Evolutionary conservation across 2,113 vertebrate genomes (phyloP).

Genomic region (Cranoglanis bouderius): DNA sequence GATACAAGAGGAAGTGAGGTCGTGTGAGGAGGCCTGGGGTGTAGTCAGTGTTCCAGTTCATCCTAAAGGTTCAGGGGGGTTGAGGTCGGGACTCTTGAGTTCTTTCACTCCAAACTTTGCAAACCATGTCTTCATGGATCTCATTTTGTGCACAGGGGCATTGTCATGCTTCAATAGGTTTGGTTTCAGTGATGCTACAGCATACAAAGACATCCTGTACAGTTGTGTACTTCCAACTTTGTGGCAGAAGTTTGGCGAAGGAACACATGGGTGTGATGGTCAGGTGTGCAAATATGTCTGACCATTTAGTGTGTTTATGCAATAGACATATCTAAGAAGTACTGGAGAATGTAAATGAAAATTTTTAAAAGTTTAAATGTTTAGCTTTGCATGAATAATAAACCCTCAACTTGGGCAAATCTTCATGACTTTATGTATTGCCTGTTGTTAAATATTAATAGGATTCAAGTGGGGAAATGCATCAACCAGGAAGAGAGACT

Average conservation of each 20-base stretch:
- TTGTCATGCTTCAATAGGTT: background rate
- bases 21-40: background rate
- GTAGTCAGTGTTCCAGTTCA: background rate
- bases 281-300: background rate
- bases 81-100: background rate
- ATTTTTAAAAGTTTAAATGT: background rate
- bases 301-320: background rate
- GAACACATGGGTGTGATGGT: background rate
- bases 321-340: background rate
- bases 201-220: background rate
- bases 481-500: background rate
- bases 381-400: background rate
- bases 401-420: background rate
- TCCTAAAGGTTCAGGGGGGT: background rate
- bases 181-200: background rate
- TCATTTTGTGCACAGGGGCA: background rate
- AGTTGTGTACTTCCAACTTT: background rate
- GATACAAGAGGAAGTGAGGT: background rate
- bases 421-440: background rate
- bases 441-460: background rate
- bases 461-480: background rate
- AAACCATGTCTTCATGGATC: background rate
- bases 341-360: background rate
- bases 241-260: background rate
- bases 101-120: background rate